Base-by-base conservation (phyloP, 2,797 vertebrate genomes). In the Hippocampus kuda region DNA sequence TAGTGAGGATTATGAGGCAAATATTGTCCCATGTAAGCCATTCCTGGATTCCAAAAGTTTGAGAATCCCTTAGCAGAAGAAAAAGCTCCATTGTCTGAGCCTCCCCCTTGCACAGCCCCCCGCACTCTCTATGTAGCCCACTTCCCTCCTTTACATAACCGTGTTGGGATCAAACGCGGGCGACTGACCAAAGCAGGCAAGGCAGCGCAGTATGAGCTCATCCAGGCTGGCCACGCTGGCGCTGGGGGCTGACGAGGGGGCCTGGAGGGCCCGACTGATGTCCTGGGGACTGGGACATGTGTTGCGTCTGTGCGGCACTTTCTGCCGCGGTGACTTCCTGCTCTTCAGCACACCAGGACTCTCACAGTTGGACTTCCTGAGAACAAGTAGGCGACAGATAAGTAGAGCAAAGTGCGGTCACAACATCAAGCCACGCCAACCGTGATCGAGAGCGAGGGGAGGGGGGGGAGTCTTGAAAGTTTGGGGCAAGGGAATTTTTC, bases 281-380 rank as follows among this genome's bases (percentile, higher is more conserved):
- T 97, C 95, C 73, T 91, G 89, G 27, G 93, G 89, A 75, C 90
- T 95, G 66, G 94, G 95, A 76, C 95, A 97, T 49, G 95, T 96
- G 84, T 94, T 94, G 79, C 94, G 90, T 68, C 94, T 89, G 60
- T 84, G 73, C 42, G 90, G 89, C 70, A 90, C 78, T 51, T 51
- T 51, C 48, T 51, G 48, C 48, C 48, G 48, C 16, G 48, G 18
- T 74, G 79, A 80, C 80, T 85, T 84, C 69, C 78, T 89, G 84
- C 77, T 75, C 77, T 82, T 88, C 68, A 81, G 77, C 74, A 81
- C 82, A 65, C 81, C 66, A 34, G 84, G 81, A 66, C 85, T 79
- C 74, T 90, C 88, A 78, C 73, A 82, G 24, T 89, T 91, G 59
- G 91, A 82, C 76, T 95, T 95, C 88, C 94, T 97, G 71, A 75